phyloP scores from a whole-genome alignment of 2,888 invertebrate species.

The Phortica okadai region DNA sequence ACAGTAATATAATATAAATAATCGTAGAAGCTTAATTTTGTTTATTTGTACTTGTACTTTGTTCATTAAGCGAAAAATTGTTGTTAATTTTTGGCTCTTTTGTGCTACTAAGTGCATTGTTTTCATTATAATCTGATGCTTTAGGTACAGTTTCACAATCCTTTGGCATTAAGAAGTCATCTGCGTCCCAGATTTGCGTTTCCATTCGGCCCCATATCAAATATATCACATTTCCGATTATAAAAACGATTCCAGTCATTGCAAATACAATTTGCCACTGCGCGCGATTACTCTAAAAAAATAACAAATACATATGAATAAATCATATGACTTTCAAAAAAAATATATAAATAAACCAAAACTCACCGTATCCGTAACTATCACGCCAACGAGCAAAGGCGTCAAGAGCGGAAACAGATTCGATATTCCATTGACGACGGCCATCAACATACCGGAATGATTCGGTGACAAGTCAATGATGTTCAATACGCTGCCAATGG shows the following conservation, averaged over 20 bases:
- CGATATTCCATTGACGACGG: conserved; percentile 80
- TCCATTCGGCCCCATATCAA: conserved; percentile 82
- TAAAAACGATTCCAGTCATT: conserved; percentile 81
- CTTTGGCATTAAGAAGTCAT: conserved; percentile 71
- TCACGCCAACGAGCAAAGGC: conserved; percentile 78
- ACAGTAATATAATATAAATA: too few species aligned
- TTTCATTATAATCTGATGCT: background rate
- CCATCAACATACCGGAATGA: conserved; percentile 82
- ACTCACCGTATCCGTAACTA: conserved; percentile 74
- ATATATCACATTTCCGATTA: conserved; percentile 83
- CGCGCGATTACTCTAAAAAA: conserved; percentile 74
- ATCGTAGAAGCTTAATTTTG: too few species aligned
- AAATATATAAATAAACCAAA: background rate
- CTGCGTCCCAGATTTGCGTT: conserved; percentile 84
- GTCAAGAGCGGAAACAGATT: conserved; percentile 80
- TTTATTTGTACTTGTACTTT: too few species aligned
- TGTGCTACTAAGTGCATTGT: background rate
- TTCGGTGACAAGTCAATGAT: conserved; percentile 81
- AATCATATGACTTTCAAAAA: too few species aligned
- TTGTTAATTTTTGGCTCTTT: too few species aligned
- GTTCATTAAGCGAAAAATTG: too few species aligned
- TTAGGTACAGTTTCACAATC: conserved; percentile 36
- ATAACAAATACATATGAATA: too few species aligned
- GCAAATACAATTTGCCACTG: conserved; percentile 88
- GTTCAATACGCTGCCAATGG: conserved; percentile 77